Evolutionary conservation across 2,888 invertebrate species (phyloP).

Genomic region (Epicampocera succincta): DNA sequence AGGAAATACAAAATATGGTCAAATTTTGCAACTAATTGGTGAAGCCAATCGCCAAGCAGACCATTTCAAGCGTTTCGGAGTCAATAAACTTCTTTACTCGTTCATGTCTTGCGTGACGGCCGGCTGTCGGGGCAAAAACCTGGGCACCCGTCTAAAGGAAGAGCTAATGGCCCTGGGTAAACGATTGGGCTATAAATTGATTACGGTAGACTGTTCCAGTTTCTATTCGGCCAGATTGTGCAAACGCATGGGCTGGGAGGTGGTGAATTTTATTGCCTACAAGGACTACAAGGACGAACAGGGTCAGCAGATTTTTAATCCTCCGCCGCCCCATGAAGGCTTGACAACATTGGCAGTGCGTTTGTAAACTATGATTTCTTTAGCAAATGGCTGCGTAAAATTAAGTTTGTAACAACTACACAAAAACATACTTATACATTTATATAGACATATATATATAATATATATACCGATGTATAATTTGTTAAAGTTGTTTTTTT

Average conservation of each 20-base stretch:
- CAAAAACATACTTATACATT: too few species aligned
- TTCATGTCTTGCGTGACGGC: slow-evolving; percentile 47
- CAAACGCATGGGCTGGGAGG: slow-evolving; percentile 49
- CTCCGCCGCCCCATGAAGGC: slow-evolving; percentile 48
- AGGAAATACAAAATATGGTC: slow-evolving; percentile 52
- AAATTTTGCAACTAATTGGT: slow-evolving; percentile 51
- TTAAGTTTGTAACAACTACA: too few species aligned
- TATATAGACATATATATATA: too few species aligned
- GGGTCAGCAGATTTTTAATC: slow-evolving; percentile 40
- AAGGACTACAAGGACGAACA: slow-evolving; percentile 47
- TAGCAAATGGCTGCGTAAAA: neutral
- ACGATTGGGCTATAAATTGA: slow-evolving; percentile 48
- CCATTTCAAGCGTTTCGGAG: slow-evolving; percentile 56
- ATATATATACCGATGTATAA: too few species aligned
- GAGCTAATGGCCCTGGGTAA: slow-evolving; percentile 56
- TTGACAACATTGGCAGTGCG: slow-evolving; percentile 40
- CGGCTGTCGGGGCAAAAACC: slow-evolving; percentile 32
- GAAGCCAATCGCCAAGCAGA: slow-evolving; percentile 37
- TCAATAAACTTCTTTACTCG: slow-evolving; percentile 53
- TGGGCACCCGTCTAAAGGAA: slow-evolving; percentile 46
- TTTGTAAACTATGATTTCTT: neutral
- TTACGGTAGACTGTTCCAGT: slow-evolving; percentile 51
- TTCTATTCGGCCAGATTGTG: slow-evolving; percentile 52
- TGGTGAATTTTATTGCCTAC: slow-evolving; percentile 45
- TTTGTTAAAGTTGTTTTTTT: too few species aligned